Evolutionary conservation across 2,113 vertebrate genomes (phyloP).

Genomic region (Aptenodytes forsteri): DNA sequence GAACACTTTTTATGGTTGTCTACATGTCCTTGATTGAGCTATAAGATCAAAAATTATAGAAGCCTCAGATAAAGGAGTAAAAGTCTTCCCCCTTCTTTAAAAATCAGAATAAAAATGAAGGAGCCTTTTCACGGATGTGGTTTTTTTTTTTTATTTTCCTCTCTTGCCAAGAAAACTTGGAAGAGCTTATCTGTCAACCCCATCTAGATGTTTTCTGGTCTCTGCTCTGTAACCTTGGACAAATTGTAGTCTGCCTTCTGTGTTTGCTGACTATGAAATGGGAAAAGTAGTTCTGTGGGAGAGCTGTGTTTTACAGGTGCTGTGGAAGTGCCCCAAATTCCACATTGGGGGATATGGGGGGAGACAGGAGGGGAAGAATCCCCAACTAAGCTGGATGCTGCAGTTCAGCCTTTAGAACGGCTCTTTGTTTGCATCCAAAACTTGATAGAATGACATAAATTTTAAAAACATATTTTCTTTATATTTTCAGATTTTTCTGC

Average conservation of each 20-base stretch:
- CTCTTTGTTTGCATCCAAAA: background rate
- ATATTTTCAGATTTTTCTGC: conserved; percentile 82
- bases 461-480: background rate
- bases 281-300: background rate
- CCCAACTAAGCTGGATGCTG: background rate
- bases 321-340: background rate
- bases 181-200: background rate
- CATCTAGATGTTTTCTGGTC: background rate
- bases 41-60: background rate
- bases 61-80: background rate
- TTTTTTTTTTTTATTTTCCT: background rate
- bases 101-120: background rate
- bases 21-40: background rate
- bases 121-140: background rate
- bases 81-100: background rate
- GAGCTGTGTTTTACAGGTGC: background rate
- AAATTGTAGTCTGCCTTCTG: background rate
- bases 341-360: accelerated
- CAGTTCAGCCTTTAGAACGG: background rate
- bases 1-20: background rate
- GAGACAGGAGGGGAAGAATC: background rate
- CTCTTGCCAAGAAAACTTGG: background rate
- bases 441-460: background rate
- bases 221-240: background rate
- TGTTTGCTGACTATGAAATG: background rate